A percentile compares a stretch with the other conserved stretches of the same genome.
These are phyloP conservation scores for Ploceus nigricollis DNA, from an alignment of 2,113 vertebrate genomes.

Conservation along the genomic window DNA sequence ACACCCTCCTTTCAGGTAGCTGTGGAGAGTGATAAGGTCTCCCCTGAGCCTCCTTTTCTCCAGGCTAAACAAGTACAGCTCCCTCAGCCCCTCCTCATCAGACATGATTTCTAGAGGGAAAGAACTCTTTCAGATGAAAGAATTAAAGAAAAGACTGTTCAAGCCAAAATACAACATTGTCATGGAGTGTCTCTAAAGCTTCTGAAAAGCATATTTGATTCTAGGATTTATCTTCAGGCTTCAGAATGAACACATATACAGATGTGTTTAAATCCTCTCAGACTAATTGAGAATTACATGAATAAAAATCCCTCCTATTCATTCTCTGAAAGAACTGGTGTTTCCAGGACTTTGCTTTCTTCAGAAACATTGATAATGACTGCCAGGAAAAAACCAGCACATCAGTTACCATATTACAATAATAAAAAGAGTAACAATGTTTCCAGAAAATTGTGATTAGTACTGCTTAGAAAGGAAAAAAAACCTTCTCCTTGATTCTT, in stretches of 20 bases:
- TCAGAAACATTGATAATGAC: neutral
- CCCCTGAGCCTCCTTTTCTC: neutral
- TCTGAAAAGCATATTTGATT: neutral
- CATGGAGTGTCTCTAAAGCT: neutral
- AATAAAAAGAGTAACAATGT: neutral
- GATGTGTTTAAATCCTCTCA: neutral
- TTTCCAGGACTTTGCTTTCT: neutral
- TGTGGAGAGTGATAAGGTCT: neutral
- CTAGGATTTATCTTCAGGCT: neutral
- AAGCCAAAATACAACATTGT: neutral
- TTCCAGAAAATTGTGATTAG: neutral
- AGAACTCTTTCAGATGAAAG: neutral
- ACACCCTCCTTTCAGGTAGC: neutral
- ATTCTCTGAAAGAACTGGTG: neutral
- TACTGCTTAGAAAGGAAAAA: neutral
- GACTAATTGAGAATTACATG: rapidly evolving
- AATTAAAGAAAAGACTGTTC: neutral
- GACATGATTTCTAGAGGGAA: neutral
- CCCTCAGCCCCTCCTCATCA: neutral
- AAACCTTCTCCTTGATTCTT: neutral
- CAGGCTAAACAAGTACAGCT: neutral
- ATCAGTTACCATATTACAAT: neutral
- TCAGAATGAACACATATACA: neutral
- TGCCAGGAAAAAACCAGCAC: neutral
- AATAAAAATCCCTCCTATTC: neutral